phyloP scores from a whole-genome alignment of 2,888 invertebrate species.

The Aricia artaxerxes region DNA sequence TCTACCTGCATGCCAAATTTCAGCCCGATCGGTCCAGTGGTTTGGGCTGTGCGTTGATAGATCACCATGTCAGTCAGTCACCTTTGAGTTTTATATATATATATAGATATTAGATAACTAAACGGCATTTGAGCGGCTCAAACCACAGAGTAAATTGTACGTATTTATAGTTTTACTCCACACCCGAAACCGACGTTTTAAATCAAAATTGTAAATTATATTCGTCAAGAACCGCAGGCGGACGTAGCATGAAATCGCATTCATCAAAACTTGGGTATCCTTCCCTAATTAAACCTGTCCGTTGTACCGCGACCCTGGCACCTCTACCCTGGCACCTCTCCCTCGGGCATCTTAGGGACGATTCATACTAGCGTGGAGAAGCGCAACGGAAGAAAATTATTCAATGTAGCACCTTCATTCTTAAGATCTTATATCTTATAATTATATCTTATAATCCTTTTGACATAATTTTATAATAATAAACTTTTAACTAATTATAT shows the following conservation, averaged over 20 bases:
- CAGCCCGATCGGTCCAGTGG: too few relatives aligned
- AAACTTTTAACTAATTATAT: too few relatives aligned
- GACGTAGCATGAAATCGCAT: slow-evolving; percentile 72
- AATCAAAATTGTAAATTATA: slow-evolving; percentile 73
- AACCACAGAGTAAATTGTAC: background rate
- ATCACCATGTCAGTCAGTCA: too few relatives aligned
- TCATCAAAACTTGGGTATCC: slow-evolving; percentile 77
- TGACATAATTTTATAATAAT: too few relatives aligned
- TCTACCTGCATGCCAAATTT: too few relatives aligned
- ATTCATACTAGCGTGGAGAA: background rate
- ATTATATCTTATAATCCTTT: too few relatives aligned
- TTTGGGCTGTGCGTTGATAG: too few relatives aligned
- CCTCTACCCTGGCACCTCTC: slow-evolving; percentile 21
- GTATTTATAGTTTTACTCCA: slow-evolving; percentile 17
- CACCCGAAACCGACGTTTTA: slow-evolving; percentile 41
- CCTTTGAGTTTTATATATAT: too few relatives aligned
- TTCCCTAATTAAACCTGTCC: slow-evolving; percentile 75
- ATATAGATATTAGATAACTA: background rate
- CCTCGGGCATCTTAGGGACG: slow-evolving; percentile 33
- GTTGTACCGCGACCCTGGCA: slow-evolving; percentile 57
- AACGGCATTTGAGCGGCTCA: background rate
- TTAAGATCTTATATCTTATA: too few relatives aligned
- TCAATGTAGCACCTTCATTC: too few relatives aligned
- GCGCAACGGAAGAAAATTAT: background rate
- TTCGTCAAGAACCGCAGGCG: slow-evolving; percentile 40